Evolutionary conservation across 2,113 vertebrate species (phyloP), one percentile per base, ranked within the genome.

Genomic region (Microcebus ravelobensis): DNA sequence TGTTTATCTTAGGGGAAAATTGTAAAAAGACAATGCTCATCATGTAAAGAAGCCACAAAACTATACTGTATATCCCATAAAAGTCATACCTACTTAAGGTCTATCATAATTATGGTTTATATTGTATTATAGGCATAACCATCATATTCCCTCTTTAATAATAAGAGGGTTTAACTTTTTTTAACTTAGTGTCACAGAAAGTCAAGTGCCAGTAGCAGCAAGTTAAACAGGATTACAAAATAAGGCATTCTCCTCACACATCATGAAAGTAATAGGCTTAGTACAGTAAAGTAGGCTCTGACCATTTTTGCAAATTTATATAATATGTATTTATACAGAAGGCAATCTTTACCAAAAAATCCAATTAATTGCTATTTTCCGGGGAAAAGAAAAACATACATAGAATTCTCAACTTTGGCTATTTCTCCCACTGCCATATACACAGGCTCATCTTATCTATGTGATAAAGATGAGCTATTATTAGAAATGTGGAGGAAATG

Each of bases 161-260:
- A 55, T 55, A 18, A 55, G 6, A 55, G 52, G 18, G 17, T 20
- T 18, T 55, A 55, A 55, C 42, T 42, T 42, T 95, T 95, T 98
- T 98, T 97, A 98, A 97, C 97, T 96, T 45, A 94, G 91, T 96
- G 96, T 93, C 91, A 96, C 89, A 96, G 97, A 96, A 97, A 91
- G 77, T 97, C 91, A 92, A 91, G 95, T 97, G 83, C 80, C 86
- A 63, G 80, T 76, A 95, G 88, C 91, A 93, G 94, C 97, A 92
- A 97, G 93, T 95, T 97, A 96, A 93, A 94, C 85, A 96, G 97
- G 94, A 96, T 94, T 85, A 97, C 74, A 97, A 97, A 97, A 95
- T 89, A 96, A 97, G 97, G 95, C 94, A 97, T 96, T 97, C 97
- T 98, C 97, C 87, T 98, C 95, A 92, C 79, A 14, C 91, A 25